Percentiles rank a stretch among this genome's conserved stretches.
phyloP scores from a whole-genome alignment of 1,140 invertebrate species.

The Agraylea sexmaculata region DNA sequence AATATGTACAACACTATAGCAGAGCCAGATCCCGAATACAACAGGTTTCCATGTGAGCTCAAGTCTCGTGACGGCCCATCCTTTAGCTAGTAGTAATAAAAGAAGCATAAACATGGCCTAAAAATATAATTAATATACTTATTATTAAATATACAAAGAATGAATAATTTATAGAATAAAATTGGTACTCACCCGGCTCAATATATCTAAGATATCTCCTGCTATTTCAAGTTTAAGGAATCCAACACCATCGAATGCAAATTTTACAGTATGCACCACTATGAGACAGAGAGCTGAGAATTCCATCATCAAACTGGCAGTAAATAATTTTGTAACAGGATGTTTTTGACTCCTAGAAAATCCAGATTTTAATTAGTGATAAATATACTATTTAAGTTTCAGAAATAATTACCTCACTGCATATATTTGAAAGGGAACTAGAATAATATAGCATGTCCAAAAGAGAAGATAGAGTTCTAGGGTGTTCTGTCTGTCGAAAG shows the following conservation, averaged over 20 bases:
- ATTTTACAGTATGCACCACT: constrained; percentile 79
- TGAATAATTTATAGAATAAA: constrained; percentile 6
- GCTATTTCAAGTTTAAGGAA: constrained; percentile 66
- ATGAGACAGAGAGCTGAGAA: constrained; percentile 76
- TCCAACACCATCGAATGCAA: constrained; percentile 80
- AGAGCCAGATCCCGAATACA: constrained; percentile 82
- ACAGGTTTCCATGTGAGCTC: constrained; percentile 76
- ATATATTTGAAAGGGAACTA: constrained; percentile 82
- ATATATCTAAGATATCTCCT: constrained; percentile 84
- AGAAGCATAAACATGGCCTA: constrained; percentile 90
- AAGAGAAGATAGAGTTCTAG: constrained; percentile 86
- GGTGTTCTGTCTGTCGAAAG: constrained; percentile 90
- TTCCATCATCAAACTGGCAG: constrained; percentile 73
- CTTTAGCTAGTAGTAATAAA: constrained; percentile 87
- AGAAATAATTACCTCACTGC: constrained; percentile 47
- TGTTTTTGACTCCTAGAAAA: constrained; percentile 66
- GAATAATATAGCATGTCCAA: constrained; percentile 73
- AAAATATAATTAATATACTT: constrained; percentile 27
- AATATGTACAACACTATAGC: constrained; percentile 84
- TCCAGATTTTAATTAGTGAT: constrained; percentile 5
- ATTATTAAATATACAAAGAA: constrained; percentile 7
- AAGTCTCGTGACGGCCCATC: constrained; percentile 88
- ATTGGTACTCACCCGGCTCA: constrained; percentile 59
- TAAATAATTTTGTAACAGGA: constrained; percentile 84
- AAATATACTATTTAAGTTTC: constrained; percentile 7